Evolutionary conservation across 1,140 invertebrate genomes (phyloP), one percentile per base, ranked within the genome.

Genomic region (Hylyphantes graminicola): DNA sequence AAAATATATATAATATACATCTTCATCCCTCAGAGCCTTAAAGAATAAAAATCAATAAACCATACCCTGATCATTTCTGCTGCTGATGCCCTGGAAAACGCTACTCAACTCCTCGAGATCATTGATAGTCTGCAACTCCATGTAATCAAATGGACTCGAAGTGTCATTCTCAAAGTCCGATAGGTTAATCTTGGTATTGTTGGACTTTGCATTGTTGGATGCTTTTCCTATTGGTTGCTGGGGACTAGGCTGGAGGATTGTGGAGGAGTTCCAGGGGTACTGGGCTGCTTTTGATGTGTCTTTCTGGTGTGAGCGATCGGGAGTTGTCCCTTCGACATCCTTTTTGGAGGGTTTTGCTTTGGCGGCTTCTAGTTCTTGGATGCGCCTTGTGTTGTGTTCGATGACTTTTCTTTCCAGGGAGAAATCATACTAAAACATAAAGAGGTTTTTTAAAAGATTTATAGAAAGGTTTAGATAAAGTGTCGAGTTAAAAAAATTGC

Each of bases 81-180:
- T 70, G 19, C 54, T 48, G 54, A 70, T 70, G 54, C 50, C 86
- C 61, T 86, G 85, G 77, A 87, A 87, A 15, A 87, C 86, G 89
- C 95, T 93, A 7, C 95, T 95, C 65, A 97, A 90, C 89, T 96
- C 93, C 89, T 96, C 95, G 90, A 96, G 93, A 89, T 96, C 95
- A 90, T 97, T 96, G 63, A 97, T 94, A 57, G 95, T 95, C 90
- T 96, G 96, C 51, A 97, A 88, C 91, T 96, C 95, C 89, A 96
- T 93, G 90, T 95, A 95, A 91, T 97, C 95, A 90, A 96, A 97
- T 0, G 95, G 95, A 89, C 94, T 96, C 17, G 95, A 95, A 70
- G 94, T 95, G 88, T 96, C 95, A 88, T 94, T 93, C 90, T 96
- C 95, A 91, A 97, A 97, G 88, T 96, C 95, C 63, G 76, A 85